phyloP scores from a whole-genome alignment of 2,888 invertebrate genomes.

The Temnothorax ravouxi region DNA sequence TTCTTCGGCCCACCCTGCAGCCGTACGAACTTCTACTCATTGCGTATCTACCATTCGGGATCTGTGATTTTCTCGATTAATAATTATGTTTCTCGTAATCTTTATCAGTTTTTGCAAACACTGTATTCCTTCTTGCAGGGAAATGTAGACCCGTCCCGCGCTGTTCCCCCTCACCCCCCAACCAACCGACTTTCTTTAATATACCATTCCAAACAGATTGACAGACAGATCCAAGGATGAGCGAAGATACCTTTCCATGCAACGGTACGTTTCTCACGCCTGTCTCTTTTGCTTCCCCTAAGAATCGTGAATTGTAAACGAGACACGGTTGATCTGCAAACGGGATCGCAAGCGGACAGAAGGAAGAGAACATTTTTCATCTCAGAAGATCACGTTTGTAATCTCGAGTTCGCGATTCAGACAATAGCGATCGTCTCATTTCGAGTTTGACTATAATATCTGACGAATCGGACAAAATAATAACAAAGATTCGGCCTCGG shows the following conservation, averaged over 20 bases:
- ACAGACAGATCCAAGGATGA: conserved; percentile 32
- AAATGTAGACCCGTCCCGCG: not conserved
- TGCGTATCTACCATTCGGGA: conserved; percentile 66
- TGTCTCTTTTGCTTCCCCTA: not conserved
- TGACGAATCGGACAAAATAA: not conserved
- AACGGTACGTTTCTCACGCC: not conserved
- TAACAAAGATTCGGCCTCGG: too few relatives aligned
- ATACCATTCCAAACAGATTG: conserved; percentile 52
- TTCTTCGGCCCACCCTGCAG: conserved; percentile 77
- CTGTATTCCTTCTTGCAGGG: not conserved
- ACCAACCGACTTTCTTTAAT: conserved; percentile 30
- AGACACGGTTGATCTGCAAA: conserved; percentile 7
- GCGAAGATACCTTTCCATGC: not conserved
- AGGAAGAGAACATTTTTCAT: not conserved
- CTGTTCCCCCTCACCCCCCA: not conserved
- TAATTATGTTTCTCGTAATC: conserved; percentile 37
- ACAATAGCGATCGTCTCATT: not conserved
- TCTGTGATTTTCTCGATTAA: conserved; percentile 59
- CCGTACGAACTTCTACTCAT: conserved; percentile 66
- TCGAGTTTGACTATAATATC: not conserved
- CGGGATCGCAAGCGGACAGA: not conserved
- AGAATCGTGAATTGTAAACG: conserved; percentile 11
- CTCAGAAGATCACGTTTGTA: not conserved
- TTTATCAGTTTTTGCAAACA: not conserved
- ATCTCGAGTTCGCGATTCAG: not conserved